Percentiles rank a stretch among this genome's conserved stretches.
phyloP scores from a whole-genome alignment of 2,113 vertebrate genomes.

The Chunga burmeisteri region DNA sequence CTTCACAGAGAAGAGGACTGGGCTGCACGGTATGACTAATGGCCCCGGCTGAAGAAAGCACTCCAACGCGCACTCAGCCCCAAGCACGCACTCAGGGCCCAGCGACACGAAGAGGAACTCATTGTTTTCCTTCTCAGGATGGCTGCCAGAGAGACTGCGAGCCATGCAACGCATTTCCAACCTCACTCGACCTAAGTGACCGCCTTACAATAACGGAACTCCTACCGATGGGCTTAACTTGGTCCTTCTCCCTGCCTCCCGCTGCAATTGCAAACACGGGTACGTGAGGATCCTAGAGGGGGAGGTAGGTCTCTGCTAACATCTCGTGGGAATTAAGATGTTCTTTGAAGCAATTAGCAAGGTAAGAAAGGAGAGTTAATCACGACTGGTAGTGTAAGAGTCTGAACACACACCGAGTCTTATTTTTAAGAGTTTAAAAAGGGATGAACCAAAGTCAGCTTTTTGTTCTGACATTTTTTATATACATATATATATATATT shows the following conservation, averaged over 20 bases:
- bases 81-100: not conserved
- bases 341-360: not conserved
- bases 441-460: not conserved
- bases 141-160: not conserved
- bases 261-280: not conserved
- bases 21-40: not conserved
- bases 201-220: not conserved
- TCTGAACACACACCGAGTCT: not conserved
- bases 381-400: not conserved
- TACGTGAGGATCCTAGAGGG: not conserved
- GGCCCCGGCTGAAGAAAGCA: not conserved
- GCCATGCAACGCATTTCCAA: not conserved
- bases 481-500: not conserved
- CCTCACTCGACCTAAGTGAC: not conserved
- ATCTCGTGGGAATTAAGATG: not conserved
- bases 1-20: not conserved
- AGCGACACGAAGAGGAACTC: not conserved
- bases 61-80: not conserved
- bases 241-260: not conserved
- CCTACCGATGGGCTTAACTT: not conserved
- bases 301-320: not conserved
- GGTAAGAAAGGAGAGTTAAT: not conserved
- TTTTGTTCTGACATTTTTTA: not conserved
- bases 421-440: not conserved
- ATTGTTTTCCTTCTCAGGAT: conserved; percentile 14